Evolutionary conservation across 2,888 invertebrate genomes (phyloP), one percentile per base, ranked within the genome.

Genomic region (Julus scandinavius): DNA sequence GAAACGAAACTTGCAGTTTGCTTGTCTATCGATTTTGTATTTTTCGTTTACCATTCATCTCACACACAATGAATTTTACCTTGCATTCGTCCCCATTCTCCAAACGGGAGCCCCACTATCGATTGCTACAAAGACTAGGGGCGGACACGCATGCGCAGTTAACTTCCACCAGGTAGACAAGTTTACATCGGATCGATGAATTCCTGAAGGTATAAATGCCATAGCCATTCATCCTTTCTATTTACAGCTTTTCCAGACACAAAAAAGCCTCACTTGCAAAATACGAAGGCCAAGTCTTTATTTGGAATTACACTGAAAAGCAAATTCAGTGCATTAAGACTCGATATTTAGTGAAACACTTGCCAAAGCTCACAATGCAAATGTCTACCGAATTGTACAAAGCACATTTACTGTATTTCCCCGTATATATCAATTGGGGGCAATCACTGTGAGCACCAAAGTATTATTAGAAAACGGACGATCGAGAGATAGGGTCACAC

Each of bases 1-100:
- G 80, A 80, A 80, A 80, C 80, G 38, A 80, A 80, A 80, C 80
- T 13, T 80, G 11, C 15, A 80, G 80, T 80, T 80, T 38, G 80
- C 29, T 38, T 38, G 29, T 80, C 80, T 80, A 80, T 80, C 80
- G 80, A 80, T 80, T 80, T 80, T 80, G 80, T 80, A 80, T 80
- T 80, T 80, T 80, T 80, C 80, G 80, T 80, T 80, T 80, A 80
- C 80, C 80, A 80, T 80, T 80, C 80, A 80, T 80, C 80, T 80
- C 80, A 80, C 80, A 80, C 80, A 80, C 80, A 80, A 80, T 80
- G 80, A 29, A 80, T 80, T 80, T 80, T 80, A 80, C 80, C 80
- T 80, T 20, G 38, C 20, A 38, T 80, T 80, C 80, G 38, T 38
- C 80, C 80, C 80, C 80, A 80, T 80, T 80, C 38, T 80, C 80